A percentile compares a stretch with the other conserved stretches of the same genome.
Conservation (phyloP, 2,888 invertebrate species). For the Leptogaster cylindrica region DNA sequence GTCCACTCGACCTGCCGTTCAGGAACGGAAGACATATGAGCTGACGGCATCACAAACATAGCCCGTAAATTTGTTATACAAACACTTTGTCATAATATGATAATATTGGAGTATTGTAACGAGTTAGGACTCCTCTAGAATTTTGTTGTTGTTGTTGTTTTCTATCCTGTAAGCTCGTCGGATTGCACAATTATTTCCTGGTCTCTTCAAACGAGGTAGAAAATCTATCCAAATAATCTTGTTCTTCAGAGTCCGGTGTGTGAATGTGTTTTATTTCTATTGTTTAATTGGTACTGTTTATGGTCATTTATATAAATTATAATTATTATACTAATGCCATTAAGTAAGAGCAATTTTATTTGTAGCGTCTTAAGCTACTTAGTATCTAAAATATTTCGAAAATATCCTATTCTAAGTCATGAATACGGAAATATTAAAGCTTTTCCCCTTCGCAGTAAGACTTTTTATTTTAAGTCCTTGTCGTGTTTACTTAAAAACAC, state of each 20-base stretch:
- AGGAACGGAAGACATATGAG: slow-evolving; percentile 52
- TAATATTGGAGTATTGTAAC: slow-evolving; percentile 18
- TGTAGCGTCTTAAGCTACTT: no score
- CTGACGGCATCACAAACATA: slow-evolving; percentile 53
- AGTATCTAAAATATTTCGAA: no score
- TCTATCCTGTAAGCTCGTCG: neutral
- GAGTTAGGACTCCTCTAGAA: neutral
- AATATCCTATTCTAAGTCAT: no score
- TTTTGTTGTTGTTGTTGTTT: neutral
- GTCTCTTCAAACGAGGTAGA: neutral
- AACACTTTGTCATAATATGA: slow-evolving; percentile 52
- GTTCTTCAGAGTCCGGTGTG: neutral
- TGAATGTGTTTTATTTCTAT: neutral
- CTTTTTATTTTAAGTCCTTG: no score
- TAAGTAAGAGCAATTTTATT: no score
- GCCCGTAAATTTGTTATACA: slow-evolving; percentile 51
- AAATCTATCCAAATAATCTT: no score
- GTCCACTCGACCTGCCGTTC: slow-evolving; percentile 51
- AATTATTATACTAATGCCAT: no score
- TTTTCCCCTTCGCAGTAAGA: slow-evolving; percentile 20
- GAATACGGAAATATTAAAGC: slow-evolving; percentile 30
- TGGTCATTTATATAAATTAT: no score
- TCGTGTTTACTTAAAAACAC: neutral
- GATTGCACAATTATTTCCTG: neutral
- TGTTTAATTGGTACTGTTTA: no score